A percentile compares a stretch with the other conserved stretches of the same genome.
Conservation (phyloP, 2,888 invertebrate species). For the Ptycholaimellus sp. region DNA sequence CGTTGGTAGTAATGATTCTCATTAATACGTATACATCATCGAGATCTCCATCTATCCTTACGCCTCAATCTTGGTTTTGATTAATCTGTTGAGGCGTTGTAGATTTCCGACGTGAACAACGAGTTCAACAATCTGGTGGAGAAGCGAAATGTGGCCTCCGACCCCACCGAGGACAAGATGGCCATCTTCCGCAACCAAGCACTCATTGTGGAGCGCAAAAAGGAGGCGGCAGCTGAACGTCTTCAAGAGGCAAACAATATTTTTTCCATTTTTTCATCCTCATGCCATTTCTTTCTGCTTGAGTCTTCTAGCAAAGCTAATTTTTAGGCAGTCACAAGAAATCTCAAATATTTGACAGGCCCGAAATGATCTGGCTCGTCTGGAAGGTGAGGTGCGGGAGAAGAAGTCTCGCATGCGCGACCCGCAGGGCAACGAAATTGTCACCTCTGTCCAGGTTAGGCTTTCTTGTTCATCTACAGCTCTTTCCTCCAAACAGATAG, state of each 20-base stretch:
- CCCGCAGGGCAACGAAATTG: slow-evolving; percentile 36
- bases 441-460: slow-evolving; percentile 11
- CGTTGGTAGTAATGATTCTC: too few relatives aligned
- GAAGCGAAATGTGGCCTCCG: slow-evolving; percentile 40
- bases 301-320: too few relatives aligned
- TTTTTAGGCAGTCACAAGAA: background rate
- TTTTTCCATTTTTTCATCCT: background rate
- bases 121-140: slow-evolving; percentile 39
- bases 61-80: background rate
- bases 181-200: slow-evolving; percentile 58
- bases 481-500: background rate
- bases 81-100: background rate
- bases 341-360: slow-evolving; percentile 30
- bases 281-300: too few relatives aligned
- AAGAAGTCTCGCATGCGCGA: slow-evolving; percentile 30
- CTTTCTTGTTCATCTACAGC: background rate
- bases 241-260: slow-evolving; percentile 38
- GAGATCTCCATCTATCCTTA: background rate
- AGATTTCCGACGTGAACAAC: slow-evolving; percentile 1
- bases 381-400: slow-evolving; percentile 39
- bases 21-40: too few relatives aligned
- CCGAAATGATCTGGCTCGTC: slow-evolving; percentile 37
- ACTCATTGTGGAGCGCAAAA: slow-evolving; percentile 44
- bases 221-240: slow-evolving; percentile 45
- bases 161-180: slow-evolving; percentile 45